These are phyloP conservation scores for Centruroides vittatus DNA, from an alignment of 1,140 invertebrate species.

Conservation along the genomic window DNA sequence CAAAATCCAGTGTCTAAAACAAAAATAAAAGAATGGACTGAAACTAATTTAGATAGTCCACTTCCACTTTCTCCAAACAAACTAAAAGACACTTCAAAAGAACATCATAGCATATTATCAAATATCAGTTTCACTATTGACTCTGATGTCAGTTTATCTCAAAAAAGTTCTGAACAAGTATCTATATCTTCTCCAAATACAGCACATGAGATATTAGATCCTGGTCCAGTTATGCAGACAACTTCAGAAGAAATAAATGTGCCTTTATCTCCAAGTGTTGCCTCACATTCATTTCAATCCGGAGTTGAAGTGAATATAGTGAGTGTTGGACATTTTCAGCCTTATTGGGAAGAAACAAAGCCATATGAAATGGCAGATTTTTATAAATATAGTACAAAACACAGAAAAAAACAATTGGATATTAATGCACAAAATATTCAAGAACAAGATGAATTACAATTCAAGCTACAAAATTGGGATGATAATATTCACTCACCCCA, in stretches of 20 bases:
- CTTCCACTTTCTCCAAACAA: no score
- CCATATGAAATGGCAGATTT: conserved; percentile 94
- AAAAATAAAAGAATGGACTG: conserved; percentile 53
- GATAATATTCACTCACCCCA: no score
- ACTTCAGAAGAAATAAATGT: background rate
- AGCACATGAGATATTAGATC: no score
- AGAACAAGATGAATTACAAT: no score
- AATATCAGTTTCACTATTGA: no score
- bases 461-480: no score
- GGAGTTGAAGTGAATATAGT: conserved; percentile 44
- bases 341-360: conserved; percentile 82
- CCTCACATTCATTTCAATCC: background rate
- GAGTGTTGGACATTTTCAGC: conserved; percentile 71
- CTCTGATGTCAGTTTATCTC: no score
- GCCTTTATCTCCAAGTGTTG: background rate
- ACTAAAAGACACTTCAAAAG: no score
- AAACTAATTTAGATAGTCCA: conserved; percentile 50
- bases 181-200: no score
- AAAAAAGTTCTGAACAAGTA: no score
- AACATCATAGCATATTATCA: no score
- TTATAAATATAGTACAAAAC: conserved; percentile 92
- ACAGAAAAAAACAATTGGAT: conserved; percentile 38
- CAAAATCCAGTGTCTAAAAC: background rate
- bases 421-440: background rate
- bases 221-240: no score